Conservation (phyloP, 2,113 vertebrate species). For the Todiramphus chloris region DNA sequence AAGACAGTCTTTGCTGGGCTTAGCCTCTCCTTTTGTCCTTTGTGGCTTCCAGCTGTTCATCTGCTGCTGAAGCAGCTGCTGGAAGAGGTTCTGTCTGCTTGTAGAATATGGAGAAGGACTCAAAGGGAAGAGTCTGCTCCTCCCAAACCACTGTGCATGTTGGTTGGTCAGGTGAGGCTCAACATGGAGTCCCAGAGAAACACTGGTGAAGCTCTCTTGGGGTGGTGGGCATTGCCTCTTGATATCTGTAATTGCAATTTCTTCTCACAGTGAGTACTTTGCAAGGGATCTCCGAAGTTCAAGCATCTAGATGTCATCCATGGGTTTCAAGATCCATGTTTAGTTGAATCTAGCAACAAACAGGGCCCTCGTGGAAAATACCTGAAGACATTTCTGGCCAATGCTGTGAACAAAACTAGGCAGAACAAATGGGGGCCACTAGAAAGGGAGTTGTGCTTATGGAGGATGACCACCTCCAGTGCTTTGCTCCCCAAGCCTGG, state of each 20-base stretch:
- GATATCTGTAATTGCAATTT: neutral
- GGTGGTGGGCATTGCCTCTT: neutral
- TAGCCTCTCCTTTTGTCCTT: neutral
- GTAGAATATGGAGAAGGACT: neutral
- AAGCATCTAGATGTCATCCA: neutral
- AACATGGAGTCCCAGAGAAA: neutral
- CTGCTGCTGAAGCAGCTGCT: neutral
- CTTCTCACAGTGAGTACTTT: neutral
- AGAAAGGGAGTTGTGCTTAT: neutral
- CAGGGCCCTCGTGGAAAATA: neutral
- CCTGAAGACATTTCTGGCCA: neutral
- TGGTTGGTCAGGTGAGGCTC: neutral
- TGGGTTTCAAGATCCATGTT: neutral
- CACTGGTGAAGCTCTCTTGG: neutral
- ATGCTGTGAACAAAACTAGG: neutral
- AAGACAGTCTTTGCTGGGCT: neutral
- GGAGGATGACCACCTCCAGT: too few relatives aligned
- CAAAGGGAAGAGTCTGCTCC: neutral
- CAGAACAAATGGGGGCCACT: neutral
- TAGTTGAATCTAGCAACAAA: neutral
- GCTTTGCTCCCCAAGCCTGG: neutral
- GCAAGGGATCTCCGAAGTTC: neutral
- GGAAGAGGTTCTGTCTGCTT: neutral
- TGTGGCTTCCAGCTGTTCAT: neutral
- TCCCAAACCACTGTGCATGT: fast-evolving